A percentile compares a stretch with the other conserved stretches of the same genome.
Evolutionary conservation across 2,797 vertebrate species (phyloP).

Genomic region (Lagodon rhomboides): DNA sequence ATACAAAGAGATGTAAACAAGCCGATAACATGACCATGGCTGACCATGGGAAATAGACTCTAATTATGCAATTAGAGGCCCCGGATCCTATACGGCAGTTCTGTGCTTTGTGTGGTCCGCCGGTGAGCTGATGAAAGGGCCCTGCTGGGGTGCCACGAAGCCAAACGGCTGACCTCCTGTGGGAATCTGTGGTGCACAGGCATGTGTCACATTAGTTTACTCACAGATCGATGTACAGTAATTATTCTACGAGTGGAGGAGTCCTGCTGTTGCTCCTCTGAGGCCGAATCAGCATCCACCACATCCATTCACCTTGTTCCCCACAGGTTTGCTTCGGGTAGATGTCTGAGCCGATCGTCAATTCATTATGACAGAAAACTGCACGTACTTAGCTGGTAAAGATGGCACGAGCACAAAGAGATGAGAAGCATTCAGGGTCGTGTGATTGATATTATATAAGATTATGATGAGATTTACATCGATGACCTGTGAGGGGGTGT

Average conservation of each 20-base stretch:
- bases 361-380: background rate
- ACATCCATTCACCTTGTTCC: background rate
- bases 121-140: constrained; percentile 16
- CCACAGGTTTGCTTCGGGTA: background rate
- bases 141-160: background rate
- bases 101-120: background rate
- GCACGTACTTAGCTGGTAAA: background rate
- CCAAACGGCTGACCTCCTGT: background rate
- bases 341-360: background rate
- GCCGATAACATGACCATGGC: background rate
- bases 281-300: background rate
- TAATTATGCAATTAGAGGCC: background rate
- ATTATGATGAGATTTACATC: background rate
- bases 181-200: background rate
- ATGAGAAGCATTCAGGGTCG: no score
- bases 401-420: no score
- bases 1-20: constrained; percentile 1
- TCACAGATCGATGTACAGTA: background rate
- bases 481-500: background rate
- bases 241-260: background rate
- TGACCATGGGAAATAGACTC: background rate
- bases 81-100: background rate
- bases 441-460: background rate
- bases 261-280: background rate
- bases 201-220: background rate